These are phyloP conservation scores for Micromesistius poutassou DNA, from an alignment of 2,797 vertebrate genomes.

Conservation along the genomic window DNA sequence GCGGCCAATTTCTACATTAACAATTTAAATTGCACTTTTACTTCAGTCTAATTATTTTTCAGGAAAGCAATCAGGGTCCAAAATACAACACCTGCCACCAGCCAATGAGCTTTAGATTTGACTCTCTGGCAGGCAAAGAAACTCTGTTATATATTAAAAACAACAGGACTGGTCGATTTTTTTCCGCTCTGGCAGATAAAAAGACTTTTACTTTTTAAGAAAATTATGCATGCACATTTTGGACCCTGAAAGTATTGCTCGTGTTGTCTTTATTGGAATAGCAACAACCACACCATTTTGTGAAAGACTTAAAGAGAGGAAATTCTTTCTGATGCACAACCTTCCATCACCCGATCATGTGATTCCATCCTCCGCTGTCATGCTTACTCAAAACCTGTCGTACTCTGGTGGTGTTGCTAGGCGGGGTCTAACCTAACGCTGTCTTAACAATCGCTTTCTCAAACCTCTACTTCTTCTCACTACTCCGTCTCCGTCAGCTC, in stretches of 20 bases:
- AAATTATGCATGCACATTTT: too few species aligned
- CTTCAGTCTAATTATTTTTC: not conserved
- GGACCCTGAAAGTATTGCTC: too few species aligned
- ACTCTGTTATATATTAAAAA: too few species aligned
- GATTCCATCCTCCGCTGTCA: conserved; percentile 67
- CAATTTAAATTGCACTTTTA: not conserved
- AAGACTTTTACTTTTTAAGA: too few species aligned
- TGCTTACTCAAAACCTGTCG: conserved; percentile 65
- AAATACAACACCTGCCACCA: too few species aligned
- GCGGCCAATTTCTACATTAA: not conserved
- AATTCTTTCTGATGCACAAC: conserved; percentile 64
- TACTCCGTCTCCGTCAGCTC: conserved; percentile 63
- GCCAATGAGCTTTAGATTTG: too few species aligned
- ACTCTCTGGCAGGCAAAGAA: too few species aligned
- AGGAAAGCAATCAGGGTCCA: too few species aligned
- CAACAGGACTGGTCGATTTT: too few species aligned
- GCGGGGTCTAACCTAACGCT: conserved; percentile 48
- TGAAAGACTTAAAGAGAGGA: conserved; percentile 36
- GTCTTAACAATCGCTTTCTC: conserved; percentile 50
- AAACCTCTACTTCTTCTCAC: conserved; percentile 51
- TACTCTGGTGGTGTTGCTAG: conserved; percentile 57
- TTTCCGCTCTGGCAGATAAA: too few species aligned
- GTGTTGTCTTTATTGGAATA: too few species aligned
- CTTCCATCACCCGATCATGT: conserved; percentile 60
- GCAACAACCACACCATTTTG: too few species aligned